These are phyloP conservation scores for Poeciliopsis gracilis DNA, from an alignment of 2,797 vertebrate genomes.

Conservation along the genomic window DNA sequence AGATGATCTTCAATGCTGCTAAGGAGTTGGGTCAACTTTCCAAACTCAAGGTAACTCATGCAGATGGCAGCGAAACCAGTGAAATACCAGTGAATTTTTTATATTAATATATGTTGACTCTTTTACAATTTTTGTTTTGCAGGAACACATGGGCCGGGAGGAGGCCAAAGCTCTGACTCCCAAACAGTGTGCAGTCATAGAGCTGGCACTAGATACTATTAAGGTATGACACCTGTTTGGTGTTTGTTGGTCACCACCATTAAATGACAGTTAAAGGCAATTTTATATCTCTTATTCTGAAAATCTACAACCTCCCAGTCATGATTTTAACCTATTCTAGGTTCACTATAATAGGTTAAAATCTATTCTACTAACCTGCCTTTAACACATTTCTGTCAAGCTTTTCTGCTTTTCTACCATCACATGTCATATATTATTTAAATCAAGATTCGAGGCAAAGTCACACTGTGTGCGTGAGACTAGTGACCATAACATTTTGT, in stretches of 20 bases:
- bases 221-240: conserved; percentile 78
- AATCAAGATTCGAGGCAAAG: background rate
- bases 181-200: conserved; percentile 95
- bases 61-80: background rate
- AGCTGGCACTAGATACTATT: conserved; percentile 95
- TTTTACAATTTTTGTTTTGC: conserved; percentile 34
- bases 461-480: background rate
- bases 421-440: background rate
- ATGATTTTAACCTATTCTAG: background rate
- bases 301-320: background rate
- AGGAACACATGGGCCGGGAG: conserved; percentile 98
- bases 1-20: conserved; percentile 98
- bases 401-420: background rate
- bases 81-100: background rate
- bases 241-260: background rate
- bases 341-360: too few relatives aligned
- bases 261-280: background rate
- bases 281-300: background rate
- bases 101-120: background rate
- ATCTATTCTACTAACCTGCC: too few relatives aligned
- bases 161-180: conserved; percentile 95
- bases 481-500: background rate
- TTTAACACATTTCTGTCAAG: background rate
- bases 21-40: conserved; percentile 97
- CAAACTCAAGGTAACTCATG: conserved; percentile 89